Evolutionary conservation across 1,140 invertebrate species (phyloP).

Genomic region (Neotoxoptera formosana): DNA sequence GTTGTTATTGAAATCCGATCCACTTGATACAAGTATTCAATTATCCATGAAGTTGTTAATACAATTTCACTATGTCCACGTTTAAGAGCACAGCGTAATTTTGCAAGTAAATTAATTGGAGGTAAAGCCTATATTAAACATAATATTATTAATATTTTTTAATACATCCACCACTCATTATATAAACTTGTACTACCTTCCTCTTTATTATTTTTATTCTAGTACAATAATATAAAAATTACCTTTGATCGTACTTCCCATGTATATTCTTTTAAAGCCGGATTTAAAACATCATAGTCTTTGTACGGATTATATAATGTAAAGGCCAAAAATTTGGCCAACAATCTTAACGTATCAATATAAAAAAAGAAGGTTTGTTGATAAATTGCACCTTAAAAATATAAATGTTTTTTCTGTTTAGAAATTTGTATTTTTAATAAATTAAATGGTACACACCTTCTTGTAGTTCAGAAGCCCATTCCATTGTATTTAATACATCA

Average conservation of each 20-base stretch:
- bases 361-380: constrained; percentile 40
- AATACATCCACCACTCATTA: too few species aligned
- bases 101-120: constrained; percentile 34
- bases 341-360: constrained; percentile 38
- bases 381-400: constrained; percentile 28
- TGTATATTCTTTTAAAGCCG: constrained; percentile 32
- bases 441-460: constrained; percentile 6
- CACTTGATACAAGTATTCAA: constrained; percentile 53
- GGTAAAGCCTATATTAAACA: constrained; percentile 19
- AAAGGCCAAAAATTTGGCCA: constrained; percentile 47
- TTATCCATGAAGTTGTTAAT: constrained; percentile 43
- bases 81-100: constrained; percentile 36
- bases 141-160: too few species aligned
- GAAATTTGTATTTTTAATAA: neutral
- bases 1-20: constrained; percentile 51
- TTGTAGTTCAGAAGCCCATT: constrained; percentile 52
- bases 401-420: neutral
- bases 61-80: neutral
- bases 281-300: constrained; percentile 41
- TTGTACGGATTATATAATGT: constrained; percentile 30
- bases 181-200: too few species aligned
- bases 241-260: constrained; percentile 52
- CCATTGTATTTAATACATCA: constrained; percentile 45
- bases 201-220: too few species aligned
- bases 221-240: neutral